Evolutionary conservation across 2,888 invertebrate species (phyloP).

Genomic region (Plutella xylostella): DNA sequence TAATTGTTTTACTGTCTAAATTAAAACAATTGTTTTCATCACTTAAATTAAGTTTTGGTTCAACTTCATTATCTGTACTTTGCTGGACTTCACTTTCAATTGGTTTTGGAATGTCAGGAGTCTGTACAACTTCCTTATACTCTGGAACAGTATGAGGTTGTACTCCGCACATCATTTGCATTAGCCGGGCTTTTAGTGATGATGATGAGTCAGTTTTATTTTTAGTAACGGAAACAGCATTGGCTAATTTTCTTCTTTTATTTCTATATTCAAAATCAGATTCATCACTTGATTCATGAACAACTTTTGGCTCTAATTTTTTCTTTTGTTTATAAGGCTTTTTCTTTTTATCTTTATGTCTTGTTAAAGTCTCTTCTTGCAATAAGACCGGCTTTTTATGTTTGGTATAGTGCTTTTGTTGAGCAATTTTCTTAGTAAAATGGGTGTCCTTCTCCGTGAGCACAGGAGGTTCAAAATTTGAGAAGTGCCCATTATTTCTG

Average conservation of each 20-base stretch:
- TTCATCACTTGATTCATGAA: slow-evolving; percentile 49
- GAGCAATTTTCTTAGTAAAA: too few species aligned
- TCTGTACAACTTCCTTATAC: neutral
- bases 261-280: slow-evolving; percentile 56
- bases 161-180: slow-evolving; percentile 51
- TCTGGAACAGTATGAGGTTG: slow-evolving; percentile 17
- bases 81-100: too few species aligned
- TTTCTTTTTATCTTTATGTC: slow-evolving; percentile 33
- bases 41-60: slow-evolving; percentile 8
- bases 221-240: slow-evolving; percentile 61
- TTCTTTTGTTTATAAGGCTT: slow-evolving; percentile 27
- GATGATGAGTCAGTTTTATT: slow-evolving; percentile 36
- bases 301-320: slow-evolving; percentile 28
- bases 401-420: too few species aligned
- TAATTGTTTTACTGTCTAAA: neutral
- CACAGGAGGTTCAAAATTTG: slow-evolving; percentile 45
- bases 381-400: too few species aligned
- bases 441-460: too few species aligned
- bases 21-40: neutral
- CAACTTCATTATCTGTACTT: slow-evolving; percentile 29
- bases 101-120: too few species aligned
- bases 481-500: too few species aligned
- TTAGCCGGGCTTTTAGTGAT: slow-evolving; percentile 47
- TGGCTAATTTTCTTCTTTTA: slow-evolving; percentile 60
- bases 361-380: slow-evolving; percentile 13